Conservation (phyloP, 2,888 invertebrate species). For the Nebria salina region DNA sequence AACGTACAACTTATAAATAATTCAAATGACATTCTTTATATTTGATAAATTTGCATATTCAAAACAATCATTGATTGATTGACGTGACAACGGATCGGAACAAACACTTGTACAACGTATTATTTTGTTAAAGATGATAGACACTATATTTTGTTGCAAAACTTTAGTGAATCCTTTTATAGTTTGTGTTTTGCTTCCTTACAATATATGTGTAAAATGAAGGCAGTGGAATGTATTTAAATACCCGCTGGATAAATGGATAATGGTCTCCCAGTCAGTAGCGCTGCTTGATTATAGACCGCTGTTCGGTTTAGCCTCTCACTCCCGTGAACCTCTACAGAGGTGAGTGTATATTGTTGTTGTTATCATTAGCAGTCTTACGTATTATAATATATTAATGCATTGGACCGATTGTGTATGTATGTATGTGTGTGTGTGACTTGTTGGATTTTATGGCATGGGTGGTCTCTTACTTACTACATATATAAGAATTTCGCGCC, state of each 20-base stretch:
- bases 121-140: too few relatives aligned
- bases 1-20: too few relatives aligned
- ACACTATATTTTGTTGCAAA: too few relatives aligned
- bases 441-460: not conserved
- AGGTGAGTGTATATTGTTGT: not conserved
- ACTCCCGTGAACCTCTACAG: not conserved
- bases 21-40: too few relatives aligned
- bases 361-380: not conserved
- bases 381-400: not conserved
- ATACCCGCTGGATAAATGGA: constrained; percentile 16
- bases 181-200: too few relatives aligned
- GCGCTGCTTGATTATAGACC: constrained; percentile 11
- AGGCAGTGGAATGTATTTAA: not conserved
- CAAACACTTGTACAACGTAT: too few relatives aligned
- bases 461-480: not conserved
- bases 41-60: too few relatives aligned
- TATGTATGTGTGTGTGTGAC: too few relatives aligned
- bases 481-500: not conserved
- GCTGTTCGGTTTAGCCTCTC: not conserved
- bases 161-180: too few relatives aligned
- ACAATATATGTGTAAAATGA: not conserved
- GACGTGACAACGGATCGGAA: too few relatives aligned
- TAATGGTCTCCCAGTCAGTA: not conserved
- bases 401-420: not conserved
- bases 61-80: too few relatives aligned